Conservation (phyloP, 2,113 vertebrate species). For the Cryptotis parvus region DNA sequence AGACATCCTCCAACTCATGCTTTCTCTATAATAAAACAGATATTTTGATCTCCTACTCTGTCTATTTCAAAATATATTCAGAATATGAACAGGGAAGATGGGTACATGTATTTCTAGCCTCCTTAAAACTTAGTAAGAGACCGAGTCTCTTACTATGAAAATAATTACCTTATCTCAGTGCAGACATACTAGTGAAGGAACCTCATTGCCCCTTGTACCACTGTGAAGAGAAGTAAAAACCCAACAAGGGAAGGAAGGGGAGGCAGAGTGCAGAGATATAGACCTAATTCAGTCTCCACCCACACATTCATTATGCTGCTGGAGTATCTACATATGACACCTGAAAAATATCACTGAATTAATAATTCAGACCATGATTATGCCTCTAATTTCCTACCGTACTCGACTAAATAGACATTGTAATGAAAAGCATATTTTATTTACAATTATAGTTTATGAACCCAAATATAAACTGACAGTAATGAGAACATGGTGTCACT, state of each 20-base stretch:
- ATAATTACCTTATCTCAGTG: background rate
- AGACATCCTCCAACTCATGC: background rate
- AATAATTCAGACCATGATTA: constrained; percentile 80
- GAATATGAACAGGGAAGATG: background rate
- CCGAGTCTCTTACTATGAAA: constrained; percentile 15
- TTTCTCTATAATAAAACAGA: background rate
- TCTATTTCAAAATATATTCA: background rate
- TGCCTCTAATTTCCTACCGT: constrained; percentile 71
- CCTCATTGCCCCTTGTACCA: background rate
- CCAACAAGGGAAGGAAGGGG: background rate
- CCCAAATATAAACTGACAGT: constrained; percentile 83
- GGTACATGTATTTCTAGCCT: background rate
- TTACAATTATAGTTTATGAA: constrained; percentile 86
- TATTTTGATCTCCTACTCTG: background rate
- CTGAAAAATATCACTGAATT: constrained; percentile 75
- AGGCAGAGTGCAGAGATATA: background rate
- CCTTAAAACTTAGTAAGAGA: background rate
- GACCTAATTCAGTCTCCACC: background rate
- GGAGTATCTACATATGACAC: constrained; percentile 63
- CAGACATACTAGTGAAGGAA: background rate
- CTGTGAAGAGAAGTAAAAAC: background rate
- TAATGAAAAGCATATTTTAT: constrained; percentile 85
- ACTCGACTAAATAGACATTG: constrained; percentile 81
- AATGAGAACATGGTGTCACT: constrained; percentile 84
- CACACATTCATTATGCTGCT: constrained; percentile 43